Evolutionary conservation across 2,113 vertebrate species (phyloP).

Genomic region (Arvicanthis niloticus): DNA sequence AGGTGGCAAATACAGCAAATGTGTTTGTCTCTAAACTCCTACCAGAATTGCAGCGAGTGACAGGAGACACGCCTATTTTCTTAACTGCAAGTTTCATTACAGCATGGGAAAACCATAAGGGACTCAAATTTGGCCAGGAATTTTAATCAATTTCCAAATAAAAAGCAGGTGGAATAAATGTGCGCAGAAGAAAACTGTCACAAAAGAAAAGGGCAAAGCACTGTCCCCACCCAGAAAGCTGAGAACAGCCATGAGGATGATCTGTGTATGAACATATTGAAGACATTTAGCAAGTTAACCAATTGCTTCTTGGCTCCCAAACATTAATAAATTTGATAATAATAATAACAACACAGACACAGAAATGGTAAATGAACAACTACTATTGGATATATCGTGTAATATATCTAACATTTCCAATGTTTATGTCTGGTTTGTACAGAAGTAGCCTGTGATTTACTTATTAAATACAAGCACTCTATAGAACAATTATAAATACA

Average conservation of each 20-base stretch:
- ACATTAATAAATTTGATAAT: neutral
- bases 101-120: slow-evolving; percentile 35
- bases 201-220: neutral
- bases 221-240: neutral
- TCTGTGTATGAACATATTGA: neutral
- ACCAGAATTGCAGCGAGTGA: slow-evolving; percentile 49
- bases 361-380: neutral
- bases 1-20: slow-evolving; percentile 59
- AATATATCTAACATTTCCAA: neutral
- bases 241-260: neutral
- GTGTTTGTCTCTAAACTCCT: slow-evolving; percentile 49
- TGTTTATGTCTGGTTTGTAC: neutral
- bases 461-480: neutral
- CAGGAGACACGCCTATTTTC: slow-evolving; percentile 54
- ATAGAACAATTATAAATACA: neutral
- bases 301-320: neutral
- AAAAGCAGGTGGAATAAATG: slow-evolving; percentile 59
- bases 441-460: neutral
- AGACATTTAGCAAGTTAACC: neutral
- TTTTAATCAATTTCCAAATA: slow-evolving; percentile 51
- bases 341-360: neutral
- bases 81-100: slow-evolving; percentile 32
- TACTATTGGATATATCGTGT: neutral
- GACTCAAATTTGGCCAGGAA: slow-evolving; percentile 46
- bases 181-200: slow-evolving; percentile 18